Evolutionary conservation across 2,797 vertebrate genomes (phyloP).

Genomic region (Trichosurus vulpecula): DNA sequence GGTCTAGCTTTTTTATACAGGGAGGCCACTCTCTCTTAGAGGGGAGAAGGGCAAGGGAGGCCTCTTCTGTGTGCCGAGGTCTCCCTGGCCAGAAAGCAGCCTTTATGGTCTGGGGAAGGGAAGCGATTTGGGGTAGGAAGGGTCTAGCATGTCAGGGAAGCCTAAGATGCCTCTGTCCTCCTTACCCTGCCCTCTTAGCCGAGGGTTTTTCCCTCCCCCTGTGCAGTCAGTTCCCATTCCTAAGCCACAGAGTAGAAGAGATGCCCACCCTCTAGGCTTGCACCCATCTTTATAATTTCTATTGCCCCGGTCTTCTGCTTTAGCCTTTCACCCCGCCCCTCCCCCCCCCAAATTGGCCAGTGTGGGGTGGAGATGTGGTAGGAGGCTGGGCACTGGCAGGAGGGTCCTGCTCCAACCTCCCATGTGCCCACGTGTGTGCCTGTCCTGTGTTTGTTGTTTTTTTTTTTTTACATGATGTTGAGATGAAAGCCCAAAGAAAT

Average conservation of each 20-base stretch:
- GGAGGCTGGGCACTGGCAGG: constrained; percentile 29
- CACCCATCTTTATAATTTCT: constrained; percentile 2
- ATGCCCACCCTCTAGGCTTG: constrained; percentile 49
- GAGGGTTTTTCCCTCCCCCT: neutral
- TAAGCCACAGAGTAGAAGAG: constrained; percentile 59
- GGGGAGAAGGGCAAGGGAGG: neutral
- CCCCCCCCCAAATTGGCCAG: constrained; percentile 10
- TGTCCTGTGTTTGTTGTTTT: constrained; percentile 39
- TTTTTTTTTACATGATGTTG: constrained; percentile 74
- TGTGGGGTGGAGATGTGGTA: neutral
- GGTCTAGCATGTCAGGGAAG: too few species aligned
- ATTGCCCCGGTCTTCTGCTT: constrained; percentile 47
- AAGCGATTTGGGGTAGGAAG: neutral
- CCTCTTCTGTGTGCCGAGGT: constrained; percentile 73
- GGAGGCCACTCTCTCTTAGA: neutral
- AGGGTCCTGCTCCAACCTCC: constrained; percentile 16
- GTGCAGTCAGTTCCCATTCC: neutral
- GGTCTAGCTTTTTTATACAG: neutral
- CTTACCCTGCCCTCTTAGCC: neutral
- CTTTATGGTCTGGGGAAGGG: constrained; percentile 60
- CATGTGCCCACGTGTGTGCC: constrained; percentile 44
- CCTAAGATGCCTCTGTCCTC: constrained; percentile 15
- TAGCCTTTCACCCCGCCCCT: constrained; percentile 17
- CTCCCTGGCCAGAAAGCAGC: constrained; percentile 57
- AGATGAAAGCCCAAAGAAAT: constrained; percentile 72